Evolutionary conservation across 1,140 invertebrate genomes (phyloP).

Genomic region (Semibalanus balanoides): DNA sequence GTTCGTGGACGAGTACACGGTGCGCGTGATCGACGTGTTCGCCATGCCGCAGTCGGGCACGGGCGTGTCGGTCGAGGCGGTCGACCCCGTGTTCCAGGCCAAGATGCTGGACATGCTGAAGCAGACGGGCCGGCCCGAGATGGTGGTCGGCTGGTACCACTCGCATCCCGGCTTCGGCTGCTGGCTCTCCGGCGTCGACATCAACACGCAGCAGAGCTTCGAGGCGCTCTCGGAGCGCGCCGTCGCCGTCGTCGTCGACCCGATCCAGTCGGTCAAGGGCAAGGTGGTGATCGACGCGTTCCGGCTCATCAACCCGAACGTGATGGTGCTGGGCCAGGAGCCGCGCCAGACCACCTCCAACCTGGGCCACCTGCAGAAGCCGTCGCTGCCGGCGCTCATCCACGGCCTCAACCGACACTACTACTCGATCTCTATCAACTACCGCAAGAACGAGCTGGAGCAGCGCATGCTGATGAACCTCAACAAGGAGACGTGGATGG

Average conservation of each 20-base stretch:
- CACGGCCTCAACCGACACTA: constrained; percentile 98
- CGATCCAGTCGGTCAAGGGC: constrained; percentile 97
- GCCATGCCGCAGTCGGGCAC: constrained; percentile 94
- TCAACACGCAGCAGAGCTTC: constrained; percentile 99
- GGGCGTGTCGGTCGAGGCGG: constrained; percentile 98
- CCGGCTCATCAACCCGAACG: constrained; percentile 95
- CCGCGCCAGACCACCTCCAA: constrained; percentile 98
- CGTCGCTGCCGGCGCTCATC: constrained; percentile 86
- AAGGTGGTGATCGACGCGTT: constrained; percentile 93
- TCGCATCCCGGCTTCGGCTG: constrained; percentile 99
- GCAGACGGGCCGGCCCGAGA: constrained; percentile 96
- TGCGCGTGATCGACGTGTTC: constrained; percentile 98
- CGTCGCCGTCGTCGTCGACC: constrained; percentile 98
- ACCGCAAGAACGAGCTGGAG: constrained; percentile 87
- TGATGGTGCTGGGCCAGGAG: constrained; percentile 97
- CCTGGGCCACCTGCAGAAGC: constrained; percentile 95
- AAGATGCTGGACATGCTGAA: constrained; percentile 99
- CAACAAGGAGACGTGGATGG: constrained; percentile 99
- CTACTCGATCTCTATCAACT: constrained; percentile 99
- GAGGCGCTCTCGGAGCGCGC: constrained; percentile 95
- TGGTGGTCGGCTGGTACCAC: constrained; percentile 99
- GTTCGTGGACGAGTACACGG: constrained; percentile 99
- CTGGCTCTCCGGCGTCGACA: constrained; percentile 98
- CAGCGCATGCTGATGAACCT: constrained; percentile 99
- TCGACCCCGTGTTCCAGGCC: constrained; percentile 99